These are phyloP conservation scores for Megaleporinus macrocephalus DNA, from an alignment of 2,113 vertebrate genomes.

Conservation along the genomic window DNA sequence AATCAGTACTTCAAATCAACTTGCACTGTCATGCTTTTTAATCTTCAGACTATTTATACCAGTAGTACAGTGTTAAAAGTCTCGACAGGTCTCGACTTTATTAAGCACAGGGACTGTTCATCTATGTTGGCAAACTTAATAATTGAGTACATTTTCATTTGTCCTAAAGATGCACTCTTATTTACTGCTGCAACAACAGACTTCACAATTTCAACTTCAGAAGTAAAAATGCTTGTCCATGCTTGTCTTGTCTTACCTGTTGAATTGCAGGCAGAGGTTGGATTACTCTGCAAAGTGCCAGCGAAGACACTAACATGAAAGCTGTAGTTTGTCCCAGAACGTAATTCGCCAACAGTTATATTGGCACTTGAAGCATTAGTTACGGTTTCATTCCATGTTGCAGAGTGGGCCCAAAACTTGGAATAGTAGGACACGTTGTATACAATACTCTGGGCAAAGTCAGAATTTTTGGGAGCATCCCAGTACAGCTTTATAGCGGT, in stretches of 20 bases:
- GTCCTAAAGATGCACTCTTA: too few relatives aligned
- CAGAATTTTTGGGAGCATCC: neutral
- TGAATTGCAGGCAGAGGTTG: fast-evolving
- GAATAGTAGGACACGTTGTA: neutral
- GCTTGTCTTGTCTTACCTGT: constrained; percentile 24
- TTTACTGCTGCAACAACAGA: too few relatives aligned
- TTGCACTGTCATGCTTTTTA: too few relatives aligned
- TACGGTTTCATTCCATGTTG: neutral
- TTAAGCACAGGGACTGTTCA: too few relatives aligned
- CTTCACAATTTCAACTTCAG: too few relatives aligned
- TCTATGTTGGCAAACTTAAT: too few relatives aligned
- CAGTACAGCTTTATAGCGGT: neutral
- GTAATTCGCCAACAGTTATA: neutral
- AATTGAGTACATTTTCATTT: too few relatives aligned
- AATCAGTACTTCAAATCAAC: too few relatives aligned
- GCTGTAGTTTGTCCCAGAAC: neutral
- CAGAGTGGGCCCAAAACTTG: neutral
- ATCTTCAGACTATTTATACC: too few relatives aligned
- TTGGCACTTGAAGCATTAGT: too few relatives aligned
- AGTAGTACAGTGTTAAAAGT: too few relatives aligned
- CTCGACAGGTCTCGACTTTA: too few relatives aligned
- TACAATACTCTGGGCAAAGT: neutral
- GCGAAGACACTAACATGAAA: neutral
- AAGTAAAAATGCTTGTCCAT: neutral
- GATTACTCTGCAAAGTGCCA: fast-evolving